phyloP scores from a whole-genome alignment of 2,797 vertebrate genomes.

The Gymnoscopelus microlampas region DNA sequence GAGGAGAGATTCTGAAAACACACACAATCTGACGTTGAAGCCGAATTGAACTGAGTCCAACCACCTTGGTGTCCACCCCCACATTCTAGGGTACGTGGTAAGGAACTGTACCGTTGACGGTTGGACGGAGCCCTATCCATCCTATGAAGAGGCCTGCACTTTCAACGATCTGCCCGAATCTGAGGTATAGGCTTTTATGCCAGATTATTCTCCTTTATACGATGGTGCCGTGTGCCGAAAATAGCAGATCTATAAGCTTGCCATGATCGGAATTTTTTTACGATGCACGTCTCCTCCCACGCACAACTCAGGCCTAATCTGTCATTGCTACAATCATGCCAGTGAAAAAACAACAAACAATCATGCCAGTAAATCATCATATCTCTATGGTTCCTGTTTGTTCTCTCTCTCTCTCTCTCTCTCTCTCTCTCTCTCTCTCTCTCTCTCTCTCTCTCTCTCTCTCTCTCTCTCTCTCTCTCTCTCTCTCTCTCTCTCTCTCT shows the following conservation, averaged over 20 bases:
- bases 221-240: too few species aligned
- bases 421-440: too few species aligned
- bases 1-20: not conserved
- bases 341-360: not conserved
- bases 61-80: not conserved
- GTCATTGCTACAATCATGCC: conserved; percentile 14
- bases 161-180: conserved; percentile 83
- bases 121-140: conserved; percentile 86
- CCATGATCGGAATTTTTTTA: too few species aligned
- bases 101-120: conserved; percentile 84
- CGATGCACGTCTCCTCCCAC: too few species aligned
- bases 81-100: conserved; percentile 80
- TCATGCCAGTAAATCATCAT: conserved; percentile 9
- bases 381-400: conserved; percentile 11
- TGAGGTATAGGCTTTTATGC: conserved; percentile 71
- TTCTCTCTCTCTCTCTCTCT: too few species aligned
- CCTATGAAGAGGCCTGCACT: conserved; percentile 82
- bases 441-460: too few species aligned
- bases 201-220: too few species aligned
- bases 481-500: too few species aligned
- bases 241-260: too few species aligned
- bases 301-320: not conserved
- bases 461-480: too few species aligned
- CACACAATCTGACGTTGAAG: not conserved
- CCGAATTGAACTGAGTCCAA: not conserved